These are phyloP conservation scores for Chaunax sp. DNA, from an alignment of 2,797 vertebrate genomes.

Conservation along the genomic window DNA sequence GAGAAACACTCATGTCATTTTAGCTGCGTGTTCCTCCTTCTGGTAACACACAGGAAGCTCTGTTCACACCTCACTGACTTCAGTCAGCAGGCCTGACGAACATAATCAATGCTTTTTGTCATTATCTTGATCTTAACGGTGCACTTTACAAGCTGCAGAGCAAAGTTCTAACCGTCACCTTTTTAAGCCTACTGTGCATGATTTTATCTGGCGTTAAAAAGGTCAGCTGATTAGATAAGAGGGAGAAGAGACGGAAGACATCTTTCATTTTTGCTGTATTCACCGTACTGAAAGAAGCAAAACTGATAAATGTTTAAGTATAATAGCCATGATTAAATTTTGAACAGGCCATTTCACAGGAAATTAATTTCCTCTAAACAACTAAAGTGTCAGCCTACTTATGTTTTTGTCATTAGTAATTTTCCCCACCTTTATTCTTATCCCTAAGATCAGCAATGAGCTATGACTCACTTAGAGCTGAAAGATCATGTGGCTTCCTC, in stretches of 20 bases:
- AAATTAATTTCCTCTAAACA: constrained; percentile 48
- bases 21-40: constrained; percentile 38
- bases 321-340: constrained; percentile 8
- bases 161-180: not conserved
- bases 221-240: not conserved
- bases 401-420: constrained; percentile 42
- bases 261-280: not conserved
- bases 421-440: constrained; percentile 73
- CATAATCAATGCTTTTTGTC: constrained; percentile 10
- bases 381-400: constrained; percentile 32
- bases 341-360: constrained; percentile 29
- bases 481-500: constrained; percentile 35
- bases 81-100: constrained; percentile 3
- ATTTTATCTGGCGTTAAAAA: too few species aligned
- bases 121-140: constrained; percentile 15
- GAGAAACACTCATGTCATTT: not conserved
- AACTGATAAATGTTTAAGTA: not conserved
- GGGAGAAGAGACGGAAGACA: not conserved
- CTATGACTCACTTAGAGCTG: constrained; percentile 28
- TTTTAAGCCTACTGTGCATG: too few species aligned
- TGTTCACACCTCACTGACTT: constrained; percentile 71
- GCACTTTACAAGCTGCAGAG: not conserved
- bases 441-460: constrained; percentile 52
- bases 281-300: not conserved
- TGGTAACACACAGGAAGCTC: constrained; percentile 73